Conservation (phyloP, 1,140 invertebrate species). For the Tribolium castaneum region DNA sequence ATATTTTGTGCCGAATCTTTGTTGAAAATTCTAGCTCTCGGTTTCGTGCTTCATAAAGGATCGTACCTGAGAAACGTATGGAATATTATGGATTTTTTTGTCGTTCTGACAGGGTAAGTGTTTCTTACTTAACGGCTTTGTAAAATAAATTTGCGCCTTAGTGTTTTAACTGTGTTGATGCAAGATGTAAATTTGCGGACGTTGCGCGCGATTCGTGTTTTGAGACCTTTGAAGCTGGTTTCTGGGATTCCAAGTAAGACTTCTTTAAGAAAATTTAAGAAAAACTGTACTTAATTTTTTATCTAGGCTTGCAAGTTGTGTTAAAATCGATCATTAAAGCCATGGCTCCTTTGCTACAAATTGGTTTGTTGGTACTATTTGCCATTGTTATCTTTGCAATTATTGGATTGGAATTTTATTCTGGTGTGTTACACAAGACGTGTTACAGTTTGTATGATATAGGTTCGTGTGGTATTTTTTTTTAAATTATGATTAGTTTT, state of each 20-base stretch:
- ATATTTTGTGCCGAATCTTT: slow-evolving; percentile 99
- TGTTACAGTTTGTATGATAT: slow-evolving; percentile 97
- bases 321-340: slow-evolving; percentile 99
- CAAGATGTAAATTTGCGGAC: slow-evolving; percentile 92
- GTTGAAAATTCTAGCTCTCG: slow-evolving; percentile 99
- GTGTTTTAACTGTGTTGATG: not conserved
- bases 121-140: not conserved
- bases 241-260: slow-evolving; percentile 99
- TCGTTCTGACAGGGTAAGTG: slow-evolving; percentile 99
- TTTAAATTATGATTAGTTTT: no score
- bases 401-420: slow-evolving; percentile 99
- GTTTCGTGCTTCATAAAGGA: slow-evolving; percentile 98
- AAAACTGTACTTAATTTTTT: not conserved
- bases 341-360: slow-evolving; percentile 99
- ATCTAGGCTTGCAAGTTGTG: slow-evolving; percentile 98
- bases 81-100: slow-evolving; percentile 99
- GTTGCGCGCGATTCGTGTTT: slow-evolving; percentile 98
- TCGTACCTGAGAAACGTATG: slow-evolving; percentile 99
- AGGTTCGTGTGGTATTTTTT: no score
- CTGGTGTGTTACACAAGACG: slow-evolving; percentile 97
- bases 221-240: slow-evolving; percentile 99
- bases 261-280: slow-evolving; percentile 60
- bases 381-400: slow-evolving; percentile 99
- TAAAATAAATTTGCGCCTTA: not conserved
- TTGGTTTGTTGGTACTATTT: slow-evolving; percentile 99